Conservation (phyloP, 1,140 invertebrate species). For the Achroia grisella region DNA sequence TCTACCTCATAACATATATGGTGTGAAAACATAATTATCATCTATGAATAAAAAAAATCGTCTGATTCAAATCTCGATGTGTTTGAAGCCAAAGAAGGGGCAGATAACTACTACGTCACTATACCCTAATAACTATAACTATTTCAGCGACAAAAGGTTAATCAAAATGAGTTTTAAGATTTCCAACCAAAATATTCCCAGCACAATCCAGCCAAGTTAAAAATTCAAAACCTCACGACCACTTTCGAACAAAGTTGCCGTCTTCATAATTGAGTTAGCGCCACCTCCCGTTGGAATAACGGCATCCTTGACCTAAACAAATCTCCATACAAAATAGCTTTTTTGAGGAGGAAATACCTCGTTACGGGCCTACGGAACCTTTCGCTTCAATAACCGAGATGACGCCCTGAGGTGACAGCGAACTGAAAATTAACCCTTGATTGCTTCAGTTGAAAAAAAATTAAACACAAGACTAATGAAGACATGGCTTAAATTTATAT, state of each 20-base stretch:
- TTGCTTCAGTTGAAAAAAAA: constrained; percentile 26
- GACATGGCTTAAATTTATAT: constrained; percentile 22
- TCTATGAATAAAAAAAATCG: too few relatives aligned
- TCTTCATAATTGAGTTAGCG: neutral
- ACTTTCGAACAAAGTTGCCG: neutral
- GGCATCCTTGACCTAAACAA: constrained; percentile 8
- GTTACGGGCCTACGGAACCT: constrained; percentile 21
- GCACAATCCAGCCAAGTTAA: neutral
- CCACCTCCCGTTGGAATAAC: neutral
- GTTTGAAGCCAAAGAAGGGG: too few relatives aligned
- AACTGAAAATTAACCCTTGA: constrained; percentile 40
- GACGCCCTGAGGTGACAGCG: constrained; percentile 26
- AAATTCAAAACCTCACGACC: neutral
- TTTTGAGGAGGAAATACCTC: constrained; percentile 31
- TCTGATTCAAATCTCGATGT: too few relatives aligned
- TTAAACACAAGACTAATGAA: constrained; percentile 12
- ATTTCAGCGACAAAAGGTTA: too few relatives aligned
- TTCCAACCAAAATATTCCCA: too few relatives aligned
- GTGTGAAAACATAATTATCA: too few relatives aligned
- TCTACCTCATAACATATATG: too few relatives aligned
- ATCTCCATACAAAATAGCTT: constrained; percentile 19
- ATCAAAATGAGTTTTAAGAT: too few relatives aligned
- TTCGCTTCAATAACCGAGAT: constrained; percentile 19
- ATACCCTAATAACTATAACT: too few relatives aligned
- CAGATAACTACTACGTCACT: too few relatives aligned